Evolutionary conservation across 2,888 invertebrate genomes (phyloP).

Genomic region (Conistra vaccinii): DNA sequence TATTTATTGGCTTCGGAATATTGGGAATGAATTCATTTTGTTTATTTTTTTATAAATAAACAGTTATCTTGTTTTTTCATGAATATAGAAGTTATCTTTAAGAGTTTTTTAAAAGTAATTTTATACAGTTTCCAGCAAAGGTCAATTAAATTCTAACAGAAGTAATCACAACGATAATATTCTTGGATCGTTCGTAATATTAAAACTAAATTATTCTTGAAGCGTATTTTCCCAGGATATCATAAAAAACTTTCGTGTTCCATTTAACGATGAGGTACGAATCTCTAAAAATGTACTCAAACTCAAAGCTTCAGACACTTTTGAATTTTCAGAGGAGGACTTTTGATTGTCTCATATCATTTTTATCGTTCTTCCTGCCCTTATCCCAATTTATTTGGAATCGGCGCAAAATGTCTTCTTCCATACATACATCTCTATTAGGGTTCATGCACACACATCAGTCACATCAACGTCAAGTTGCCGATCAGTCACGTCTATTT

Average conservation of each 20-base stretch:
- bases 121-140: background rate
- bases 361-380: background rate
- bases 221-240: background rate
- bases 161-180: background rate
- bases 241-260: background rate
- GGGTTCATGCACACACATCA: too few relatives aligned
- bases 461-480: too few relatives aligned
- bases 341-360: background rate
- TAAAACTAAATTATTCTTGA: conserved; percentile 4
- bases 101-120: background rate
- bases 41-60: background rate
- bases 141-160: background rate
- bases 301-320: background rate
- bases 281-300: background rate
- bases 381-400: background rate
- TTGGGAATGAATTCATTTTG: background rate
- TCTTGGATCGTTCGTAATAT: background rate
- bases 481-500: too few relatives aligned
- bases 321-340: background rate
- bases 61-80: background rate
- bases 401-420: background rate
- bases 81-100: background rate
- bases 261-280: background rate
- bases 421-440: background rate
- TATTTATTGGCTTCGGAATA: conserved; percentile 2